phyloP scores from a whole-genome alignment of 1,140 invertebrate genomes.

The Eulimnadia texana region DNA sequence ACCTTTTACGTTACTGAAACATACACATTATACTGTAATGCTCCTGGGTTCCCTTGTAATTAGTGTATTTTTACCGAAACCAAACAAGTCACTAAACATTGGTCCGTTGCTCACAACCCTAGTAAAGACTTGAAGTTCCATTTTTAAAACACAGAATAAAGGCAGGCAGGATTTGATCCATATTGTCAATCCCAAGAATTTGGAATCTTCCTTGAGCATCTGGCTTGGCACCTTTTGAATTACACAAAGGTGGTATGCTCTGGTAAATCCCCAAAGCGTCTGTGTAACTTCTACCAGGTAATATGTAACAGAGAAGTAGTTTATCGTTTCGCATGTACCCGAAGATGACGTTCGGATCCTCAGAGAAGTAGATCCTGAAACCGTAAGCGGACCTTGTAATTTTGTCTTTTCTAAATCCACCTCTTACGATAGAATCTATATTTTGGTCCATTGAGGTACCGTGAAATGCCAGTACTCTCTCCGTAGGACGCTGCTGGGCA shows the following conservation, averaged over 20 bases:
- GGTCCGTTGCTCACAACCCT: no score
- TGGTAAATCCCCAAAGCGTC: neutral
- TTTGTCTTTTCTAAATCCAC: neutral
- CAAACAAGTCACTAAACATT: no score
- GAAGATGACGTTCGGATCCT: slow-evolving; percentile 5
- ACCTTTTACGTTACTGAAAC: no score
- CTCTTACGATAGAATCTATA: slow-evolving; percentile 9
- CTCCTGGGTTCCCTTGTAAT: no score
- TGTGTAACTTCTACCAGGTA: slow-evolving; percentile 7
- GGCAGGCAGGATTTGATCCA: slow-evolving; percentile 6
- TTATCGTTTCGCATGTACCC: neutral
- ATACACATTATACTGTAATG: no score
- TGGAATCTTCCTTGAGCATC: neutral
- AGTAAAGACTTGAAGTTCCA: no score
- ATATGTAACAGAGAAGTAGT: slow-evolving; percentile 5
- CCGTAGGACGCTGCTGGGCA: neutral
- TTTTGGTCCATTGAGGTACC: slow-evolving; percentile 9
- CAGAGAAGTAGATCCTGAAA: slow-evolving; percentile 10
- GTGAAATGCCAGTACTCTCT: slow-evolving; percentile 7
- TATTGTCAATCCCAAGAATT: slow-evolving; percentile 9
- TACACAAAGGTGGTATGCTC: neutral
- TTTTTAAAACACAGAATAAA: slow-evolving; percentile 8
- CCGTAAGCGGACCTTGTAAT: slow-evolving; percentile 5
- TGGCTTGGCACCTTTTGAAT: neutral
- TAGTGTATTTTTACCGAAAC: no score